Base-by-base conservation (phyloP, 2,888 invertebrate species). In the Amphipoea oculea region DNA sequence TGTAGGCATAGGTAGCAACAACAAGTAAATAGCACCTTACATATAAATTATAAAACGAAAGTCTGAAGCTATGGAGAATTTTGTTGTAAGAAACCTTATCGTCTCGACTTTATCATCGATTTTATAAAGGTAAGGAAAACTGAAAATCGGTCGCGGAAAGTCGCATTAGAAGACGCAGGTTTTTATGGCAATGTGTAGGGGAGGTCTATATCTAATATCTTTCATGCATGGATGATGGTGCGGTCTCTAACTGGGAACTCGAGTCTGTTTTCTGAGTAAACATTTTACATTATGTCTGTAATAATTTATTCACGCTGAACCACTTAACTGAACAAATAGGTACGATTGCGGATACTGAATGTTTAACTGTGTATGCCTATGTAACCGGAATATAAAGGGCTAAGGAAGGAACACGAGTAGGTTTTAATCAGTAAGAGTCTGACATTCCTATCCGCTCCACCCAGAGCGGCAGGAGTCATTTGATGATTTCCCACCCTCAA, bases 281-380 rank as follows among this genome's bases (percentile, higher is more conserved):
- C 40, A 73, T n/a, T 67, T 17, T 23, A 63, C 40, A 63, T 45
- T 62, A 17, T 11, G 48, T 66, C 51, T 54, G 36, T 17, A 29
- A 29, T 80, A 68, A 60, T 70, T 67, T 60, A 81, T 84, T 77
- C 65, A 63, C 23, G n/a, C 57, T 80, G 73, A 48, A 66, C 51
- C 72, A 83, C 74, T 80, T 77, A 77, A 67, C 57, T 77, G 57
- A 72, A 70, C 74, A 84, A 83, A 80, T 77, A 23, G 54, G 3
- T 20, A 79, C 40, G 14, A 69, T 17, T 62, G 60, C 36, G 68
- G 57, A 63, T 12, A 48, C 71, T 63, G 20, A 45, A 73, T 14
- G 51, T 66, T 70, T 57, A 72, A 45, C 40, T 57, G 42, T 73
- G 57, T 54, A 29, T 29, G 29, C 29, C 29, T 29, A 29, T 29